Conservation (phyloP, 2,113 vertebrate genomes). For the Poeciliopsis turrubarensis region DNA sequence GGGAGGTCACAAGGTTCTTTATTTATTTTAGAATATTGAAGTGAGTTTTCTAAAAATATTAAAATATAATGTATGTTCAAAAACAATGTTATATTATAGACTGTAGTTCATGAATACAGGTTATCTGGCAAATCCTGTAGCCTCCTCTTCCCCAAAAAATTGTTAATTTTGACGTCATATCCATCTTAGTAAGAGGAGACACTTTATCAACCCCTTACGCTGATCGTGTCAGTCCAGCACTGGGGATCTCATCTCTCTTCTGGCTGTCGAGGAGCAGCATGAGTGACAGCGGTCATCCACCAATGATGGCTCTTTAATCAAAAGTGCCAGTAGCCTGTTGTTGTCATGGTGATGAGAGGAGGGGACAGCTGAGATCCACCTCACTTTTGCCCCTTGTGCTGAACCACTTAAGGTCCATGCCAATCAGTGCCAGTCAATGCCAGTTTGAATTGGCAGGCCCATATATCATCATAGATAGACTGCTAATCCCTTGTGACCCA, state of each 20-base stretch:
- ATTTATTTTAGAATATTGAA: no score
- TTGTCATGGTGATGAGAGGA: conserved; percentile 62
- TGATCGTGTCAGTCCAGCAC: conserved; percentile 34
- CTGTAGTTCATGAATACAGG: no score
- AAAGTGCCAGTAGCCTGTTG: conserved; percentile 61
- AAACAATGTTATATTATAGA: no score
- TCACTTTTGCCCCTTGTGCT: conserved; percentile 46
- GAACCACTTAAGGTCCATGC: conserved; percentile 47
- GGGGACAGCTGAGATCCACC: conserved; percentile 29
- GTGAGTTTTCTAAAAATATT: no score
- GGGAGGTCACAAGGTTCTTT: no score
- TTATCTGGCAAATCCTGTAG: no score
- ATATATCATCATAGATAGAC: conserved; percentile 62
- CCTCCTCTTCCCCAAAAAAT: no score
- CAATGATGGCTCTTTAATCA: conserved; percentile 74
- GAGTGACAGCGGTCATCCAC: conserved; percentile 74
- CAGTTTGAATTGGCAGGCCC: conserved; percentile 63
- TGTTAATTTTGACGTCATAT: neutral
- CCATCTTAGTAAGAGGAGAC: neutral
- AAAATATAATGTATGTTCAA: no score
- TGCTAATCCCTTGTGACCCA: conserved; percentile 29
- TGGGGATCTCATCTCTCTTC: conserved; percentile 53
- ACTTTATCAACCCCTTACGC: neutral
- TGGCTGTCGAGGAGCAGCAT: conserved; percentile 46
- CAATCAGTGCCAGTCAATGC: conserved; percentile 73